Evolutionary conservation across 2,113 vertebrate genomes (phyloP), one percentile per base, ranked within the genome.

Genomic region (Periophthalmodon schlosseri): DNA sequence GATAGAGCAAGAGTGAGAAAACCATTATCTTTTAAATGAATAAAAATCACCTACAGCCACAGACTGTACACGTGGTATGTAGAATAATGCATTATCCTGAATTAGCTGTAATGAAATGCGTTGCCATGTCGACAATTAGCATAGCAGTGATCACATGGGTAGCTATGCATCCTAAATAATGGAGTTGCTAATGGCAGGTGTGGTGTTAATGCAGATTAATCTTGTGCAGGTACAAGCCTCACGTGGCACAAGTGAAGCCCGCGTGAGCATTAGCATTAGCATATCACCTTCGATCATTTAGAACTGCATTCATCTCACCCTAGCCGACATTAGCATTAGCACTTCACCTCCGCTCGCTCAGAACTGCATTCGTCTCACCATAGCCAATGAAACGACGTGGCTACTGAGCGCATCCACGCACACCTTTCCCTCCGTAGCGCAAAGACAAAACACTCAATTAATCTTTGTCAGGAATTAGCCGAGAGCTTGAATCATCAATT

Each of bases 401-500:
- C 76, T 68, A 69, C 28, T 61, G 49, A 78, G 75, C 2, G 4
- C 54, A 74, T 46, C 13, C 54, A 10, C 33, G 14, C 28, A 12
- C 67, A 20, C 67, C 69, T 58, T 79, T 61, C 83, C 57, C 64
- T 33, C 16, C 60, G 60, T 28, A 28, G 24, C 58, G 70, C 68
- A 82, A 79, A 75, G n/a, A 34, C 57, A 84, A 77, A 81, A 54
- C 68, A 87, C 69, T 90, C 81, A 80, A 84, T 87, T 86, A 79
- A 81, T 88, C 87, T 80, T 76, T 79, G 87, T 84, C 79, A 84
- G 69, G 79, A 86, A 85, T 85, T 86, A 81, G 74, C 81, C 60
- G 3, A 60, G 66, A 79, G 80, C 64, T 70, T 74, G 76, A 86
- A 75, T 82, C 46, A 72, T 84, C 79, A 76, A 76, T 85, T 84